Conservation (phyloP, 1,140 invertebrate genomes). For the Cotesia chilonis region DNA sequence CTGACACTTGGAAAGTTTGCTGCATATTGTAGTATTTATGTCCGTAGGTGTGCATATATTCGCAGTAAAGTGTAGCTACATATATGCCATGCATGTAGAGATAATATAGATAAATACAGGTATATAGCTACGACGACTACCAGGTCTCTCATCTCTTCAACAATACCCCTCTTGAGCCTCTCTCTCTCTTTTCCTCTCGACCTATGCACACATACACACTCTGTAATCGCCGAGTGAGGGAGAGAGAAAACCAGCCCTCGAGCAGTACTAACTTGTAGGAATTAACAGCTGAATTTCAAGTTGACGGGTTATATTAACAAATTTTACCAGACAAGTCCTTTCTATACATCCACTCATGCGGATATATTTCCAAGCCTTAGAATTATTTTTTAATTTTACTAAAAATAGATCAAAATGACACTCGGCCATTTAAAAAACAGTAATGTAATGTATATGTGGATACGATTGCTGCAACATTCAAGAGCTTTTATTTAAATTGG, state of each 20-base stretch:
- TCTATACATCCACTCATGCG: not conserved
- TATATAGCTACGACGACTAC: slow-evolving; percentile 8
- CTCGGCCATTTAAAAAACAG: not conserved
- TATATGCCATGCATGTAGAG: no score
- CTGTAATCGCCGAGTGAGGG: not conserved
- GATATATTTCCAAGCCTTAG: not conserved
- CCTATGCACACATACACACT: not conserved
- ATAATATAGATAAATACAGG: no score
- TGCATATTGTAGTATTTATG: slow-evolving; percentile 16
- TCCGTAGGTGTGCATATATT: not conserved
- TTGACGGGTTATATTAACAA: slow-evolving; percentile 18
- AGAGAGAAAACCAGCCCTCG: slow-evolving; percentile 10
- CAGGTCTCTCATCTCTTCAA: not conserved
- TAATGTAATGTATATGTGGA: not conserved
- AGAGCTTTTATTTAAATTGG: slow-evolving; percentile 33
- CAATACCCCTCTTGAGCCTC: not conserved
- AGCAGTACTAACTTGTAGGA: slow-evolving; percentile 12
- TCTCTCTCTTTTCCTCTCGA: not conserved
- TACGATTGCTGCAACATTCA: not conserved
- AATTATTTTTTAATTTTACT: slow-evolving; percentile 3
- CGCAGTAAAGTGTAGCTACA: no score
- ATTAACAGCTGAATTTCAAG: slow-evolving; percentile 32
- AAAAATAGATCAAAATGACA: not conserved
- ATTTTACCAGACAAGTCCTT: slow-evolving; percentile 1
- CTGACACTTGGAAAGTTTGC: slow-evolving; percentile 34